phyloP scores from a whole-genome alignment of 1,140 invertebrate genomes.

The Drosophila nigrodunni region DNA sequence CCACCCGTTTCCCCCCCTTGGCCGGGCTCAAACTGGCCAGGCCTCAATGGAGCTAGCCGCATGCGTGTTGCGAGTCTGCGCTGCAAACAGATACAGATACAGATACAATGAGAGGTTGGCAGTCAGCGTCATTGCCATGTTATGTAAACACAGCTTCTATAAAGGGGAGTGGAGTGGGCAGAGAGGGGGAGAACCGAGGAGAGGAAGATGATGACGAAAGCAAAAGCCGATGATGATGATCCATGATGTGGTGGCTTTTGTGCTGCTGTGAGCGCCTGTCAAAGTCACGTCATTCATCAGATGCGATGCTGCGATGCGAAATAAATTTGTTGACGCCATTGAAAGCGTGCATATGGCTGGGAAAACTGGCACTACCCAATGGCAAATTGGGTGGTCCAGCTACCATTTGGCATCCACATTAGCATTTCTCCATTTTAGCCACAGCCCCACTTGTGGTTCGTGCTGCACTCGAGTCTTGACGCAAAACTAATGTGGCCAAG shows the following conservation, averaged over 20 bases:
- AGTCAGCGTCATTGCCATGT: conserved; percentile 39
- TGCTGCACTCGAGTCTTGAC: conserved; percentile 22
- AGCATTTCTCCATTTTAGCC: conserved; percentile 18
- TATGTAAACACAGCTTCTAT: conserved; percentile 47
- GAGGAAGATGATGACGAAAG: conserved; percentile 46
- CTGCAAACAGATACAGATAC: conserved; percentile 3
- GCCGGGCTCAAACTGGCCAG: background rate
- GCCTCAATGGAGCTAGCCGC: conserved; percentile 41
- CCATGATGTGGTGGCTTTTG: conserved; percentile 29
- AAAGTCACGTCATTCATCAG: conserved; percentile 80
- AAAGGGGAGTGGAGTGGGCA: background rate
- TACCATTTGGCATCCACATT: conserved; percentile 20
- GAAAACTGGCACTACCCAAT: background rate
- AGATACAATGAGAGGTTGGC: conserved; percentile 19
- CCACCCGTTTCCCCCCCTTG: background rate
- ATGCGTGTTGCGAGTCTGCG: conserved; percentile 49
- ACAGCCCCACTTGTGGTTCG: background rate
- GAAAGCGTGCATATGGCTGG: conserved; percentile 23
- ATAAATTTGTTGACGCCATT: conserved; percentile 79
- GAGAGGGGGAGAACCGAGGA: background rate
- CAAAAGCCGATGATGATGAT: conserved; percentile 27
- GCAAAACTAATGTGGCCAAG: conserved; percentile 19
- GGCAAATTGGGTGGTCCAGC: conserved; percentile 38
- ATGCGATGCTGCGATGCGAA: conserved; percentile 70
- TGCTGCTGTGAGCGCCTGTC: conserved; percentile 7